These are phyloP conservation scores for Riparia riparia DNA, from an alignment of 2,113 vertebrate species.

Conservation along the genomic window DNA sequence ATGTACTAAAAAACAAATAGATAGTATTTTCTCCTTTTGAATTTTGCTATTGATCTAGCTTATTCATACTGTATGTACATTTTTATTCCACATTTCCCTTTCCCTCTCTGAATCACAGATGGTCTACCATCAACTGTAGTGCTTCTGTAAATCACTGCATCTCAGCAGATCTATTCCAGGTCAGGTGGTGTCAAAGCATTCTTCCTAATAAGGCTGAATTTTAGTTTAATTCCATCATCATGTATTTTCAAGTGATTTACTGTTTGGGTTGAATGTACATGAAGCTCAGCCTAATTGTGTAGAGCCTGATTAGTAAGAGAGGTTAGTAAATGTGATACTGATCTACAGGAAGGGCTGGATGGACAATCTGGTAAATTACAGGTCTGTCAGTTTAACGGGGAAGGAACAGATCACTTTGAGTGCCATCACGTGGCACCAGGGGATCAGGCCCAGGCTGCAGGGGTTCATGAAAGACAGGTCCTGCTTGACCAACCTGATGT, in stretches of 20 bases:
- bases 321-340: background rate
- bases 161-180: background rate
- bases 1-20: background rate
- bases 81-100: background rate
- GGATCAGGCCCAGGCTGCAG: background rate
- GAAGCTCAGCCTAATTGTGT: background rate
- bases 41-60: background rate
- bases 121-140: background rate
- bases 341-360: background rate
- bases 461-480: background rate
- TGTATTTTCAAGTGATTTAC: background rate
- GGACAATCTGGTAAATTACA: background rate
- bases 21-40: background rate
- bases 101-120: background rate
- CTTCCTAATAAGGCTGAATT: background rate
- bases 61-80: background rate
- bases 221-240: background rate
- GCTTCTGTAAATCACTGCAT: background rate
- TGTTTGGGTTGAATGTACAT: background rate
- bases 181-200: background rate
- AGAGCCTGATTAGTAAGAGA: background rate
- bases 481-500: background rate
- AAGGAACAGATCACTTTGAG: background rate
- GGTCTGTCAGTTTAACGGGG: background rate
- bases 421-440: background rate